These are phyloP conservation scores for Rotaria magnacalcarata DNA, from an alignment of 2,888 invertebrate species.

Conservation along the genomic window DNA sequence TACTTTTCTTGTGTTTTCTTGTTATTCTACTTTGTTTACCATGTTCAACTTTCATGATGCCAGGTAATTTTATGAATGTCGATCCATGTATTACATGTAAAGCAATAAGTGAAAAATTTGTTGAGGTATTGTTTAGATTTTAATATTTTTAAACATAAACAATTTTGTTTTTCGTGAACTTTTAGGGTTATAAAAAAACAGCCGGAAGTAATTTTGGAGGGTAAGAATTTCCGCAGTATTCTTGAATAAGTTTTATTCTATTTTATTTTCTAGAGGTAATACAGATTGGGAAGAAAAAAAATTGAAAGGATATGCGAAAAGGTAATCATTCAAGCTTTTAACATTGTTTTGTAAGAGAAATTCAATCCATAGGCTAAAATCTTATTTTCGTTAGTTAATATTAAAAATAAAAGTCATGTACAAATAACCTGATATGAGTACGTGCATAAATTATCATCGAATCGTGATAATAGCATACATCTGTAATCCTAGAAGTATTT, in stretches of 20 bases:
- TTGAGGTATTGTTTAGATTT: neutral
- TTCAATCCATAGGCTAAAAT: too few relatives aligned
- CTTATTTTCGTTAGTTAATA: too few relatives aligned
- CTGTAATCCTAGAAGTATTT: too few relatives aligned
- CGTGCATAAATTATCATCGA: too few relatives aligned
- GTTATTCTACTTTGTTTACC: neutral
- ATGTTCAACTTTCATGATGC: neutral
- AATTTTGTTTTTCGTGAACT: neutral
- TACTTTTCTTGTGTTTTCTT: neutral
- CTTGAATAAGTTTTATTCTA: too few relatives aligned
- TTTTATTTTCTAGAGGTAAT: neutral
- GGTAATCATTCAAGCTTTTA: neutral
- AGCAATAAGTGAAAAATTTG: neutral
- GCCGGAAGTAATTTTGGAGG: slow-evolving; percentile 33
- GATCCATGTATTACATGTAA: neutral
- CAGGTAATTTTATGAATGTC: too few relatives aligned
- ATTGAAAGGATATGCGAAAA: slow-evolving; percentile 23
- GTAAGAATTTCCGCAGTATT: neutral
- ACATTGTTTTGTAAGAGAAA: too few relatives aligned
- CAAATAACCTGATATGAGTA: too few relatives aligned
- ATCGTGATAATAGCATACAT: too few relatives aligned
- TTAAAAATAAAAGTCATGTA: too few relatives aligned
- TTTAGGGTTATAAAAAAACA: neutral
- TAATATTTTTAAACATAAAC: neutral
- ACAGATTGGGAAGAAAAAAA: slow-evolving; percentile 35